Base-by-base conservation (phyloP, 2,113 vertebrate genomes). In the Forbesichthys agassizii region DNA sequence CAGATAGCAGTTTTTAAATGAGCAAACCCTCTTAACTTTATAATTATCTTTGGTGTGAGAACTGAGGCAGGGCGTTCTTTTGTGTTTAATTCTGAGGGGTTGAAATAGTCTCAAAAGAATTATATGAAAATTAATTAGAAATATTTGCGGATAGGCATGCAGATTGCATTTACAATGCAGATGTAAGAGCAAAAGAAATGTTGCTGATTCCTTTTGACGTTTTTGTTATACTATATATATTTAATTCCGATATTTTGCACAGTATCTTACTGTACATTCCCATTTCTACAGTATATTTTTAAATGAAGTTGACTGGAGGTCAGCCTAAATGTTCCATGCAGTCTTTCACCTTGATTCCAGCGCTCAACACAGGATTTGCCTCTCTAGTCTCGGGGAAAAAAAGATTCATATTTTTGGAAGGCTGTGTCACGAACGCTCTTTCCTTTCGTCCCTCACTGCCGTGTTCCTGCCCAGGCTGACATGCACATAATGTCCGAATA, bases 1-100 rank as follows among this genome's bases (percentile, higher is more conserved):
- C 83, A 86, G 85, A 92, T 89, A 81, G 84, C 84, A 80, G 82
- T 82, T 86, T 86, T 86, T 88, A 90, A 86, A 91, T 88, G 77
- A 89, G 86, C 87, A 86, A 89, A 89, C 77, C 86, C 85, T 89
- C 84, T 90, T 92, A 90, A 87, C 87, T 88, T 90, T 88, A 85
- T 92, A 92, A 92, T 93, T 92, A 92, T 90, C 84, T 84, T 83
- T 84, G 83, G 61, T 83, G 76, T 67, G 83, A 83, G 74, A 84
- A 86, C 85, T 86, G 80, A 90, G 84, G 84, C 81, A 85, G 74
- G 68, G 88, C 88, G 78, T 89, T 87, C 85, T 83, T 90, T 91
- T 88, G 89, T 89, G 86, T 91, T 27, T 89, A 78, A 91, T 92
- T 91, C 82, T 73, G 80, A 85, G 80, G 86, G 75, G 53, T 78